Base-by-base conservation (phyloP, 1,140 invertebrate genomes). In the Bilobella aurantiaca region DNA sequence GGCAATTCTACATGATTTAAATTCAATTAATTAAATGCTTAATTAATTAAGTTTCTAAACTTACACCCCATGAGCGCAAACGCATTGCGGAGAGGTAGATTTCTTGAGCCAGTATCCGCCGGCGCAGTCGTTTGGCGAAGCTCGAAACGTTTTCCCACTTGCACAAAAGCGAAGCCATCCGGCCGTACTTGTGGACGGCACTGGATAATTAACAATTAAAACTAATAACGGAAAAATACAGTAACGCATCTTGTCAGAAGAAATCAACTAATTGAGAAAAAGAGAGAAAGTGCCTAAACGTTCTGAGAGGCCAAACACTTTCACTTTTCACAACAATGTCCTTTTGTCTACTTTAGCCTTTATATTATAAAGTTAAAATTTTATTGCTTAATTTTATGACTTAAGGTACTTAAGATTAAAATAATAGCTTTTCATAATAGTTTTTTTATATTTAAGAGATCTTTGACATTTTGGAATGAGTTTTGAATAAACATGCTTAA, bases 11-110 rank as follows among this genome's bases (percentile, higher is more conserved):
- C 12, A 53, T 53, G 49, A 53, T 18, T 53, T 53, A 12, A 53
- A 5, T 16, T 14, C 18, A 23, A 59, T 14, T 14, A 59, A 23
- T 23, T 57, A 21, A 57, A 12, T 23, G 21, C 21, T n/a, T n/a
- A n/a, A 23, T 5, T 32, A 32, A 32, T 12, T 21, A 62, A 27
- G 12, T 62, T 62, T n/a, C n/a, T n/a, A n/a, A 32, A 47, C 63
- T 65, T 59, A 65, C 63, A 65, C 56, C 12, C 63, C 63, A 56
- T 65, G 63, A n/a, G 49, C 63, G 29, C 63, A 65, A 12, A 32
- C 63, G 57, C 63, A 65, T 18, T 57, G 49, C 8, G 57, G 32
- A 21, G 31, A 58, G 8, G 34, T n/a, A 3, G 63, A 31, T 18
- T 59, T 57, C 30, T 65, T 65, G 23, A 65, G 57, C 63, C 63